These are phyloP conservation scores for Piezodorus guildinii DNA, from an alignment of 1,140 invertebrate genomes.

Conservation along the genomic window DNA sequence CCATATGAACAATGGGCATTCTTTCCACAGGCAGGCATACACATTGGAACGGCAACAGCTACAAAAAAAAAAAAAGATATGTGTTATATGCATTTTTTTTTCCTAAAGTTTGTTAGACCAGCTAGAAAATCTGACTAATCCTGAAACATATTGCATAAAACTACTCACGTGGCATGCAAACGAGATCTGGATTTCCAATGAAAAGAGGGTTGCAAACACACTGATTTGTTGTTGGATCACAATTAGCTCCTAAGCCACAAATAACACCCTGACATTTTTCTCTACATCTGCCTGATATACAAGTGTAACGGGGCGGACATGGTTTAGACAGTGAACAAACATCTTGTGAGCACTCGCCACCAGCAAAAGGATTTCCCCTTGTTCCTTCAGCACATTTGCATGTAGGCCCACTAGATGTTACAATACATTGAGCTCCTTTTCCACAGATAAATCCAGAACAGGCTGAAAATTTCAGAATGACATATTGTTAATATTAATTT, in stretches of 20 bases:
- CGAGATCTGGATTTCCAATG: slow-evolving; percentile 73
- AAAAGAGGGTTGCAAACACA: slow-evolving; percentile 79
- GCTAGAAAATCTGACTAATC: not conserved
- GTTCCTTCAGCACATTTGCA: slow-evolving; percentile 77
- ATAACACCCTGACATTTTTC: slow-evolving; percentile 70
- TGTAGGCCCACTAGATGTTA: slow-evolving; percentile 70
- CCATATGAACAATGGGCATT: slow-evolving; percentile 79
- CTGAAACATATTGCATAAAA: not conserved
- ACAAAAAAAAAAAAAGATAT: slow-evolving; percentile 32
- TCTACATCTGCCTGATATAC: slow-evolving; percentile 72
- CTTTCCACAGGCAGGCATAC: slow-evolving; percentile 62
- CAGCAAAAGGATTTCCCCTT: slow-evolving; percentile 80
- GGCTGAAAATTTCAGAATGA: slow-evolving; percentile 36
- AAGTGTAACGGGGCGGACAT: slow-evolving; percentile 65
- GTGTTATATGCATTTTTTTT: slow-evolving; percentile 11
- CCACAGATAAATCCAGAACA: slow-evolving; percentile 73
- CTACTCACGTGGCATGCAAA: slow-evolving; percentile 82
- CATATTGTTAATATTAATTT: too few species aligned
- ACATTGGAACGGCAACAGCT: slow-evolving; percentile 65
- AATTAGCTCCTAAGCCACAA: slow-evolving; percentile 69
- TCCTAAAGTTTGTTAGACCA: too few species aligned
- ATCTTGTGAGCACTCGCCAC: slow-evolving; percentile 66
- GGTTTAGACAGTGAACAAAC: slow-evolving; percentile 62
- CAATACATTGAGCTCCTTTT: slow-evolving; percentile 71
- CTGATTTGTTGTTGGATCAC: slow-evolving; percentile 63